Conservation (phyloP, 2,113 vertebrate genomes). For the Podocnemis expansa region DNA sequence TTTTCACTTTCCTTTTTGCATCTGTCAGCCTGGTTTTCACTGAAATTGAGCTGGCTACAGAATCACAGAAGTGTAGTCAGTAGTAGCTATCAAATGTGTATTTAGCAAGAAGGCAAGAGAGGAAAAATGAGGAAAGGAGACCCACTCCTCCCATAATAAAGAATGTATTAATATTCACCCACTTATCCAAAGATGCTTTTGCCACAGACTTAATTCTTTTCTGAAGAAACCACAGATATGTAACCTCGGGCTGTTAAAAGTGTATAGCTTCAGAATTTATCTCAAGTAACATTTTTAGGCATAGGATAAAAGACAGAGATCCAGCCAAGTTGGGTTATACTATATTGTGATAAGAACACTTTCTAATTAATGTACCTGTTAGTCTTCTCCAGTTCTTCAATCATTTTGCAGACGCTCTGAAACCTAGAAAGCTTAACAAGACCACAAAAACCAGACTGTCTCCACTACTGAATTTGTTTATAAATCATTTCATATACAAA, state of each 20-base stretch:
- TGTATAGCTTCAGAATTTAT: neutral
- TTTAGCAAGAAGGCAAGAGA: neutral
- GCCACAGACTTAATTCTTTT: neutral
- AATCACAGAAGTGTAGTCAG: neutral
- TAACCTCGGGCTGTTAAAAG: neutral
- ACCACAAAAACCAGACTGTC: neutral
- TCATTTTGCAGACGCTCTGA: neutral
- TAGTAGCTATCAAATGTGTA: neutral
- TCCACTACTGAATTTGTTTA: neutral
- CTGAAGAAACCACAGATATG: neutral
- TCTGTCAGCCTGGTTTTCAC: conserved; percentile 32
- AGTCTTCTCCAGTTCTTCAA: neutral
- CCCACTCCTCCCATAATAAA: neutral
- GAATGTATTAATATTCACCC: neutral
- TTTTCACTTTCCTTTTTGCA: conserved; percentile 35
- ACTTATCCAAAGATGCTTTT: neutral
- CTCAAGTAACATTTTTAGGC: neutral
- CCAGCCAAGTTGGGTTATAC: neutral
- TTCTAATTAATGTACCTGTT: neutral
- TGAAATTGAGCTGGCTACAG: neutral
- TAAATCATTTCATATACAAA: neutral
- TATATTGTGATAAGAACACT: rapidly evolving
- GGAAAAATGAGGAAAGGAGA: neutral
- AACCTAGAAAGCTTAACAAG: neutral
- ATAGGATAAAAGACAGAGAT: neutral